A percentile compares a stretch with the other conserved stretches of the same genome.
phyloP scores from a whole-genome alignment of 2,888 invertebrate genomes.

The Acrobasis consociella region DNA sequence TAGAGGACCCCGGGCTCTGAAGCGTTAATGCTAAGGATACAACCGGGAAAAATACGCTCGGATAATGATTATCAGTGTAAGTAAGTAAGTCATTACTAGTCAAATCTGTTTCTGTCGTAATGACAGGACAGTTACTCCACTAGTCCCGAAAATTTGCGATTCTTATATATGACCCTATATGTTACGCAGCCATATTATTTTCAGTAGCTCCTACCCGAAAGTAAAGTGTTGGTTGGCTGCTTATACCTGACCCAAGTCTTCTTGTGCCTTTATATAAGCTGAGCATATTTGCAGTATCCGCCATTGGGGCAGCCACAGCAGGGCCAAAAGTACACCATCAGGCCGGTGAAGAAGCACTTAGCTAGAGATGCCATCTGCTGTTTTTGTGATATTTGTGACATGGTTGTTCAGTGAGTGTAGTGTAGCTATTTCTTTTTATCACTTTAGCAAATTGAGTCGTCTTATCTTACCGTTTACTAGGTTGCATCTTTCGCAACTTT shows the following conservation, averaged over 20 bases:
- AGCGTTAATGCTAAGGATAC: too few species aligned
- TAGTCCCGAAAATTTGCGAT: too few species aligned
- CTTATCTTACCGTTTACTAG: too few species aligned
- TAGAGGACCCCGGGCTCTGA: too few species aligned
- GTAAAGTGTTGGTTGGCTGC: background rate
- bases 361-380: slow-evolving; percentile 30
- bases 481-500: too few species aligned
- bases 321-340: slow-evolving; percentile 29
- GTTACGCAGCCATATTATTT: background rate
- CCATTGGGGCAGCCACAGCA: slow-evolving; percentile 50
- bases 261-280: background rate
- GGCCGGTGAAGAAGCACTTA: background rate
- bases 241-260: background rate
- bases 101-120: too few species aligned
- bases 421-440: too few species aligned
- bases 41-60: too few species aligned
- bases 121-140: too few species aligned
- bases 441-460: too few species aligned
- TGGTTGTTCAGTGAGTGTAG: background rate
- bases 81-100: too few species aligned
- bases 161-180: background rate
- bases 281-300: slow-evolving; percentile 36
- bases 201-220: background rate
- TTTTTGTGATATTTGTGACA: slow-evolving; percentile 42
- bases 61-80: too few species aligned